Conservation (phyloP, 2,797 vertebrate species). For the Columba guinea region DNA sequence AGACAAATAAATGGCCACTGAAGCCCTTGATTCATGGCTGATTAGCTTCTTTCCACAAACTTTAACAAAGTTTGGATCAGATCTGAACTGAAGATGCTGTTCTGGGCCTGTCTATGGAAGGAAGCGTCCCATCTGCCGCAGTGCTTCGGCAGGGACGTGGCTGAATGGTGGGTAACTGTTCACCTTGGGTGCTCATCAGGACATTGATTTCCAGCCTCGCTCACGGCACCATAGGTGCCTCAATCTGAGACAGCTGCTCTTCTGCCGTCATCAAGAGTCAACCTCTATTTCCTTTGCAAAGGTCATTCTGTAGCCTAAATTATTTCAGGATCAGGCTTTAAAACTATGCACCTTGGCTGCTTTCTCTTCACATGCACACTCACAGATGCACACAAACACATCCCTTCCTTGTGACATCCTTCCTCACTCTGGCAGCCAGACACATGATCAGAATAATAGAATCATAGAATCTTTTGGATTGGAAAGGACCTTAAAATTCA, state of each 20-base stretch:
- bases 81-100: neutral
- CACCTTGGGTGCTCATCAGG: neutral
- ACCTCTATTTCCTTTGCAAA: neutral
- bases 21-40: neutral
- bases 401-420: neutral
- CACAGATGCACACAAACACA: neutral
- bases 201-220: neutral
- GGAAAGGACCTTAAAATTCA: no score
- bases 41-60: neutral
- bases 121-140: neutral
- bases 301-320: neutral
- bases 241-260: neutral
- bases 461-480: no score
- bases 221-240: neutral
- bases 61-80: conserved; percentile 9
- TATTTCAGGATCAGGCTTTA: neutral
- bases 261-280: neutral
- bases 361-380: neutral
- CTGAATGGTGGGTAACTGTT: neutral
- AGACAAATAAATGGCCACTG: conserved; percentile 52
- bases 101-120: neutral
- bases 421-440: neutral
- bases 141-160: rapidly evolving
- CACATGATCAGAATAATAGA: neutral
- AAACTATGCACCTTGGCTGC: neutral